phyloP scores from a whole-genome alignment of 2,113 vertebrate species.

The Sorex araneus region DNA sequence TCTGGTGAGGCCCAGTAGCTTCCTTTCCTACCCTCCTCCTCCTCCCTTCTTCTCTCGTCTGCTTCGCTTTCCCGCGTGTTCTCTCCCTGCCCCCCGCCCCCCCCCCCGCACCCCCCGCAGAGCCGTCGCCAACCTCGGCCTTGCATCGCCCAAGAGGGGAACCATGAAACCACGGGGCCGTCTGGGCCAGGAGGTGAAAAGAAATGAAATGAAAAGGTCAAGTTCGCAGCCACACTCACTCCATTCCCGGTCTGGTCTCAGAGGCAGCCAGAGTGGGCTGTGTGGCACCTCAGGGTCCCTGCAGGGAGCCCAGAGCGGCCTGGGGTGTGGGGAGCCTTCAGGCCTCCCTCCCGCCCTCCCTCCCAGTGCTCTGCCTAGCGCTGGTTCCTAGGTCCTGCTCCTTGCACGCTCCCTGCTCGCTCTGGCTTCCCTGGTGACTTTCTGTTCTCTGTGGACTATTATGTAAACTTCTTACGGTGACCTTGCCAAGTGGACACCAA shows the following conservation, averaged over 20 bases:
- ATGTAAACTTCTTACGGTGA: conserved; percentile 70
- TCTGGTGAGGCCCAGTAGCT: not conserved
- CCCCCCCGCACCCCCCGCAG: not conserved
- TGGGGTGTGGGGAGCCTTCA: no score
- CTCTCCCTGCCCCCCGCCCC: no score
- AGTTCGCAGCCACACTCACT: not conserved
- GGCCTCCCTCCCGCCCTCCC: not conserved
- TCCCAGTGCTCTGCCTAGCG: not conserved
- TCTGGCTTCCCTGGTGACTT: conserved; percentile 15
- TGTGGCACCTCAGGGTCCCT: no score
- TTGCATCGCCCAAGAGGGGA: not conserved
- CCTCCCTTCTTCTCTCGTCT: not conserved
- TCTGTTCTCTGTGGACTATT: conserved; percentile 64
- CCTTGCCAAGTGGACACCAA: conserved; percentile 49
- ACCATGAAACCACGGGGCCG: not conserved
- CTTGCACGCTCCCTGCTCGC: not conserved
- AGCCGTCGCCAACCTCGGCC: not conserved
- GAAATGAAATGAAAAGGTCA: not conserved
- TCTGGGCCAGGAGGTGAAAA: not conserved
- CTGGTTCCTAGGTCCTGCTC: not conserved
- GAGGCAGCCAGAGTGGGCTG: no score
- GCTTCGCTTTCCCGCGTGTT: not conserved
- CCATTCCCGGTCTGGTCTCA: no score
- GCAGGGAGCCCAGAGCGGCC: no score
- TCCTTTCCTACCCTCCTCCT: not conserved